Percentiles rank a stretch among this genome's conserved stretches.
Conservation (phyloP, 2,113 vertebrate species). For the Toxostoma redivivum region DNA sequence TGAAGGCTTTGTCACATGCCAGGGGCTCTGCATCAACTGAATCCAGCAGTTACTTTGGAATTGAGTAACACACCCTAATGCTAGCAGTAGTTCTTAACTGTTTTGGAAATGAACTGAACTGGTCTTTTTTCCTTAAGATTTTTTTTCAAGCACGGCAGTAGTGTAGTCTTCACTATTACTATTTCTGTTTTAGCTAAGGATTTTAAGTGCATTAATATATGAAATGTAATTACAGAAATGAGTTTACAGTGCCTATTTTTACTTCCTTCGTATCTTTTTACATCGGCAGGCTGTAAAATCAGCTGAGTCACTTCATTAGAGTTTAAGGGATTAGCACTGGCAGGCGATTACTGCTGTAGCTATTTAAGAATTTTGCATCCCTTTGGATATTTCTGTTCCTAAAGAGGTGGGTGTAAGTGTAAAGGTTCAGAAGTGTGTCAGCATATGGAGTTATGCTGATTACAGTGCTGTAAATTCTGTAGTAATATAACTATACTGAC, state of each 20-base stretch:
- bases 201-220: neutral
- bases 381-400: neutral
- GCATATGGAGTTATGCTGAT: neutral
- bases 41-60: neutral
- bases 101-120: neutral
- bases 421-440: neutral
- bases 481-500: neutral
- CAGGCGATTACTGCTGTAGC: neutral
- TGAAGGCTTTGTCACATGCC: neutral
- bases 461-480: neutral
- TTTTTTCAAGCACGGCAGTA: neutral
- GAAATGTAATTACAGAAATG: neutral
- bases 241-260: neutral
- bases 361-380: neutral
- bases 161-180: neutral
- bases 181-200: neutral
- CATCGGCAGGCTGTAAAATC: neutral
- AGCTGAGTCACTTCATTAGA: constrained; percentile 28
- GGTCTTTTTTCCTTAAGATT: neutral
- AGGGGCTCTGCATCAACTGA: neutral
- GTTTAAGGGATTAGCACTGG: neutral
- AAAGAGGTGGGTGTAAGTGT: neutral
- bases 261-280: neutral
- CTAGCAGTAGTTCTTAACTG: neutral
- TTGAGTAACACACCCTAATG: neutral